Base-by-base conservation (phyloP, 2,797 vertebrate genomes). In the Huso huso region DNA sequence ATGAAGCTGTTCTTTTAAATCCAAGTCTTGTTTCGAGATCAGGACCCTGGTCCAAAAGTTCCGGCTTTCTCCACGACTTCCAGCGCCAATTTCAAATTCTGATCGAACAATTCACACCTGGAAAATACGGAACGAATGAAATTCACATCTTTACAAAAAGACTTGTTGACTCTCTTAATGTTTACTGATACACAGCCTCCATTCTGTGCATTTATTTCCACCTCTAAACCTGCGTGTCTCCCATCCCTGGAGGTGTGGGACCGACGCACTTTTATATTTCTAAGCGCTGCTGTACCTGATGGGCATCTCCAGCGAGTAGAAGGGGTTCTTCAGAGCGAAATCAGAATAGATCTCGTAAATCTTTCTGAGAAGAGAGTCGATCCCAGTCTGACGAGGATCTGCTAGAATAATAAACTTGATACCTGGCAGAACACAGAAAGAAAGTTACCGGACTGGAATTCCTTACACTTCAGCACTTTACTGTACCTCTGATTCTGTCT, bases 311-410 rank as follows among this genome's bases (percentile, higher is more conserved):
- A 99, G 77, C 4, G 97, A 99, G 70, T 99, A 99, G 80, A 99
- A 99, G 0, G 97, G 96, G 75, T 99, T 99, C 84, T 99, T 99
- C 67, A 99, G 88, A 7, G 96, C 96, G 48, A 90, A 99, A 82
- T 99, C 97, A 1, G 97, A 98, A 76, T 99, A 99, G 69, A 99
- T 94, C 83, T 99, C 96, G 15, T 99, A 99, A 77, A 99, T 95
- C 85, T 98, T 99, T 76, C 91, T 90, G 61, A 99, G 84, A 23
- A 99, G 87, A 1, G 91, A 76, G 8, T 99, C 96, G 10, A 96
- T 95, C 4, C 95, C 95, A 0, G 94, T 87, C 73, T 99, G 97
- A 4, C 95, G 88, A 2, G 96, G 96, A 75, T 99, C 97, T 23
- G 95, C 92, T 55, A 99, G 75, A 13, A 99, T 93, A 51, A 99